Percentiles rank a stretch among this genome's conserved stretches.
Evolutionary conservation across 2,888 invertebrate genomes (phyloP).

Genomic region (Cataglyphis cursor): DNA sequence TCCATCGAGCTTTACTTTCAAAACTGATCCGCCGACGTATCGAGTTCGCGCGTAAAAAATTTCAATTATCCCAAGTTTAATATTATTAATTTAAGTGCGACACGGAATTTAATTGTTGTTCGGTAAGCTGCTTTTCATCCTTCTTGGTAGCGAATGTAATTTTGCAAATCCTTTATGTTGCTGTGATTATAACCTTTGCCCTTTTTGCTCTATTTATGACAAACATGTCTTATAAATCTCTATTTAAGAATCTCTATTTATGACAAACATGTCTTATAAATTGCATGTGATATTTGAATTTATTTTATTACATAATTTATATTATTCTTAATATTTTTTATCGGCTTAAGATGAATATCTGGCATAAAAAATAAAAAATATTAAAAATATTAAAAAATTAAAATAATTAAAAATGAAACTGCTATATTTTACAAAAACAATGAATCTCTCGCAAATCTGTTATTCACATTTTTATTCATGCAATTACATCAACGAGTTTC

Average conservation of each 20-base stretch:
- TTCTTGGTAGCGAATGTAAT: slow-evolving; percentile 53
- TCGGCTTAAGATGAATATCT: slow-evolving; percentile 21
- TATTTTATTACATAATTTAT: slow-evolving; percentile 10
- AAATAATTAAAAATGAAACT: not conserved
- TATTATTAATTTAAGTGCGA: slow-evolving; percentile 38
- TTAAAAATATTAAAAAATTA: not conserved
- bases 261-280: too few relatives aligned
- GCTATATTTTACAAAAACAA: slow-evolving; percentile 22
- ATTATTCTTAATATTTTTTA: slow-evolving; percentile 4
- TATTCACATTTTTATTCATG: not conserved
- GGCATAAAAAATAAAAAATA: slow-evolving; percentile 34
- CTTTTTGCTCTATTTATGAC: slow-evolving; percentile 35
- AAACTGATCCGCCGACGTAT: slow-evolving; percentile 11
- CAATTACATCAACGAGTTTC: slow-evolving; percentile 7
- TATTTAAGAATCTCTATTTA: too few relatives aligned
- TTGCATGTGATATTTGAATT: too few relatives aligned
- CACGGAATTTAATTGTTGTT: slow-evolving; percentile 46
- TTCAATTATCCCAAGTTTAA: slow-evolving; percentile 25
- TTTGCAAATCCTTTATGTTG: slow-evolving; percentile 49
- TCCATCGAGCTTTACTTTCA: not conserved
- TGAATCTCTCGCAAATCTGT: not conserved
- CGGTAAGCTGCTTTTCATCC: slow-evolving; percentile 47
- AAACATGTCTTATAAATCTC: slow-evolving; percentile 8
- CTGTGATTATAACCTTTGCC: slow-evolving; percentile 24
- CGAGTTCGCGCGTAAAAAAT: slow-evolving; percentile 12